Conservation (phyloP, 2,888 invertebrate species). For the Cephus pulcher region DNA sequence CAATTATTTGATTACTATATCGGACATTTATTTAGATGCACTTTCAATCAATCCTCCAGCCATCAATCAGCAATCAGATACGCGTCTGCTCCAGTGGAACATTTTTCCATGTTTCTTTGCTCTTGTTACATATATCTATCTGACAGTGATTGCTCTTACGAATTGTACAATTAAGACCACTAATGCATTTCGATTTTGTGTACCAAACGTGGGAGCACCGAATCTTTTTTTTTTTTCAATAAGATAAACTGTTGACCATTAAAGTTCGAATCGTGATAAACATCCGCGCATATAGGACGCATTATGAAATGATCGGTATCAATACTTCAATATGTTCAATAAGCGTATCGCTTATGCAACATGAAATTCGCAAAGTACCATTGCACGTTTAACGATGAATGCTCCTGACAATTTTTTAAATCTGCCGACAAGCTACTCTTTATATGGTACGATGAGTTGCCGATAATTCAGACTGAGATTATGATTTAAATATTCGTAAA, state of each 20-base stretch:
- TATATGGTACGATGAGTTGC: background rate
- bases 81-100: background rate
- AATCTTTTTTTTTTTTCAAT: background rate
- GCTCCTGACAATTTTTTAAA: background rate
- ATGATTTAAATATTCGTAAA: constrained; percentile 5
- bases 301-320: background rate
- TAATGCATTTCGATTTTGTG: background rate
- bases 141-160: constrained; percentile 53
- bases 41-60: constrained; percentile 52
- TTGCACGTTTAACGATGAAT: background rate
- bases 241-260: background rate
- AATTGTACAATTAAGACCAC: constrained; percentile 43
- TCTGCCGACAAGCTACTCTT: background rate
- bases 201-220: background rate
- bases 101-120: constrained; percentile 6
- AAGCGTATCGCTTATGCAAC: background rate
- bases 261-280: background rate
- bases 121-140: constrained; percentile 26
- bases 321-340: background rate
- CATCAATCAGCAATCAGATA: constrained; percentile 40
- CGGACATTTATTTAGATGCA: constrained; percentile 45
- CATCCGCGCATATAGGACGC: background rate
- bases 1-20: constrained; percentile 42
- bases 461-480: background rate
- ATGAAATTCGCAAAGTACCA: background rate